Percentiles rank a stretch among this genome's conserved stretches.
Evolutionary conservation across 2,888 invertebrate genomes (phyloP).

Genomic region (Macrophya annulata): DNA sequence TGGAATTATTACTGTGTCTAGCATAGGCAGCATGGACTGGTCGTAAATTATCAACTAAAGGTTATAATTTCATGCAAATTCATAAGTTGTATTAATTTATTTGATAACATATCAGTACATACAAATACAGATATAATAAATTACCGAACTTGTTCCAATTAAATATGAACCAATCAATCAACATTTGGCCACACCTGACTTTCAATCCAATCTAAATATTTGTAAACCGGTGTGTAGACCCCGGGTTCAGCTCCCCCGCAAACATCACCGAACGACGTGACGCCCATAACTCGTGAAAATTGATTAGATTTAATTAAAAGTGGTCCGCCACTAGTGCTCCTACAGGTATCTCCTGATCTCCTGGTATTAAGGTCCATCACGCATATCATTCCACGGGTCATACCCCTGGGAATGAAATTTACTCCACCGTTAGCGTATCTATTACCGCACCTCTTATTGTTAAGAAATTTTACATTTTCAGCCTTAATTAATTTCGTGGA

Average conservation of each 20-base stretch:
- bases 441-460: conserved; percentile 63
- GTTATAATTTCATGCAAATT: background rate
- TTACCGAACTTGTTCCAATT: too few species aligned
- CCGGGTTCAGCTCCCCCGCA: conserved; percentile 71
- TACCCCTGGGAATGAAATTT: conserved; percentile 66
- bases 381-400: conserved; percentile 71
- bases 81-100: background rate
- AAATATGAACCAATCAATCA: background rate
- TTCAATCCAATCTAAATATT: conserved; percentile 75
- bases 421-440: conserved; percentile 61
- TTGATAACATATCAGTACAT: background rate
- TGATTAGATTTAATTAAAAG: conserved; percentile 65
- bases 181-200: conserved; percentile 69
- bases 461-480: conserved; percentile 67
- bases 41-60: background rate
- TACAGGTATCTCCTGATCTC: conserved; percentile 70
- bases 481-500: conserved; percentile 68
- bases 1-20: too few species aligned
- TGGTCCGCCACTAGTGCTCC: conserved; percentile 75
- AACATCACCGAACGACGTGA: conserved; percentile 72
- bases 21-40: too few species aligned
- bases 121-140: background rate
- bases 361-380: conserved; percentile 66
- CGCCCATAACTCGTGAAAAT: conserved; percentile 68
- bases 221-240: conserved; percentile 71